Evolutionary conservation across 2,888 invertebrate species (phyloP).

Genomic region (Apodemia duryi): DNA sequence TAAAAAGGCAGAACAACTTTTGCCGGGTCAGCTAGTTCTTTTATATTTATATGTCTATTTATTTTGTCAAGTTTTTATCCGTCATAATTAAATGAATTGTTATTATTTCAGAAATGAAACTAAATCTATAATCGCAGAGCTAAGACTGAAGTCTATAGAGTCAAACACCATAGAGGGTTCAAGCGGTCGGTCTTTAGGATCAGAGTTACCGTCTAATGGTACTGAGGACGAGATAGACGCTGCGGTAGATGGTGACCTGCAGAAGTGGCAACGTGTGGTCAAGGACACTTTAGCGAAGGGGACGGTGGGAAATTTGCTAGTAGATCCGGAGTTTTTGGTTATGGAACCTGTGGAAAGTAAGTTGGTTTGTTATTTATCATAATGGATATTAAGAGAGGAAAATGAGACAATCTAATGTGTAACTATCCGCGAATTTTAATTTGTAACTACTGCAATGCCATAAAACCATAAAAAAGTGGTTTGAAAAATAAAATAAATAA

Average conservation of each 20-base stretch:
- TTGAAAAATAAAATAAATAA: too few species aligned
- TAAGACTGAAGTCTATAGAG: slow-evolving; percentile 88
- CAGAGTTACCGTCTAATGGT: slow-evolving; percentile 29
- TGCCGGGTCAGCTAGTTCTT: too few species aligned
- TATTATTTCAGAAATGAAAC: slow-evolving; percentile 62
- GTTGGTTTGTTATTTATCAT: slow-evolving; percentile 35
- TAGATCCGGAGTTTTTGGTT: slow-evolving; percentile 89
- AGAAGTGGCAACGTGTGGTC: slow-evolving; percentile 78
- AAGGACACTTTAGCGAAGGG: slow-evolving; percentile 85
- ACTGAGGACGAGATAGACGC: slow-evolving; percentile 33
- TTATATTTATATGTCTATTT: too few species aligned
- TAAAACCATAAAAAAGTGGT: too few species aligned
- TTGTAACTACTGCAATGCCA: too few species aligned
- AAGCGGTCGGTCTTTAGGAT: slow-evolving; percentile 51
- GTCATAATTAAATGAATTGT: neutral
- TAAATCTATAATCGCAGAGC: slow-evolving; percentile 85
- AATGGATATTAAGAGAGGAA: too few species aligned
- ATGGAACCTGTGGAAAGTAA: slow-evolving; percentile 86
- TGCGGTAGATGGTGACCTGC: slow-evolving; percentile 30
- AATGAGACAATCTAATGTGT: too few species aligned
- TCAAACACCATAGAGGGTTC: slow-evolving; percentile 81
- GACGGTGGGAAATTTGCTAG: slow-evolving; percentile 86
- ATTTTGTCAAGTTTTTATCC: neutral
- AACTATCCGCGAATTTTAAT: too few species aligned
- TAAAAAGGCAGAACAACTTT: too few species aligned